phyloP scores from a whole-genome alignment of 2,797 vertebrate genomes.

The Hozukius guyotensis region DNA sequence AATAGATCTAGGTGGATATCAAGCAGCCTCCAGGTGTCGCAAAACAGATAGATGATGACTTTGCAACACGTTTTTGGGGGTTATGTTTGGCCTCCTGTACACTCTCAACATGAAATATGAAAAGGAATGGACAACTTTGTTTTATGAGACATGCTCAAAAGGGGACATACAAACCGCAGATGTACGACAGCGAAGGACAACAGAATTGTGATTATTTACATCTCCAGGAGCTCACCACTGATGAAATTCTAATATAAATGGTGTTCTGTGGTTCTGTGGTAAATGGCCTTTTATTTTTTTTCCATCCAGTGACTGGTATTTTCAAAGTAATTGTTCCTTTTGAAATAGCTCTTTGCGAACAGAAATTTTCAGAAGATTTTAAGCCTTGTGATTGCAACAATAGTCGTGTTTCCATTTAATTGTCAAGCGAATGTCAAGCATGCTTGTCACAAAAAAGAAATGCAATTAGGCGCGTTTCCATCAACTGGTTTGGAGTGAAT shows the following conservation, averaged over 20 bases:
- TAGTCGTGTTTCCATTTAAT: too few species aligned
- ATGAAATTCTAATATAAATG: neutral
- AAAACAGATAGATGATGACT: too few species aligned
- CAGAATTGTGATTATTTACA: neutral
- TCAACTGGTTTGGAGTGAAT: too few species aligned
- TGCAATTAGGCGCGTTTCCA: too few species aligned
- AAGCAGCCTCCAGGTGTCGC: too few species aligned
- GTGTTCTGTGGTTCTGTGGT: neutral
- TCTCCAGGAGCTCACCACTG: neutral
- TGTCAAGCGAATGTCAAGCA: too few species aligned
- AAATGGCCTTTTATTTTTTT: neutral
- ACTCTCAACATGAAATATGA: neutral
- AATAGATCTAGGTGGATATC: too few species aligned
- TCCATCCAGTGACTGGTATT: neutral
- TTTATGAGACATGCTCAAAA: neutral
- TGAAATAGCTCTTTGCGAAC: neutral
- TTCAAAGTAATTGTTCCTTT: neutral
- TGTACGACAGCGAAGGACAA: neutral
- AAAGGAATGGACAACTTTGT: neutral
- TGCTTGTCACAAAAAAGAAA: too few species aligned
- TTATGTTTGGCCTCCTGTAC: too few species aligned
- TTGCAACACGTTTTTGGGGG: neutral
- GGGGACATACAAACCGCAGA: neutral
- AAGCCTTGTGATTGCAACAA: too few species aligned
- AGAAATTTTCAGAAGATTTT: neutral